Percentiles rank a stretch among this genome's conserved stretches.
Evolutionary conservation across 1,140 invertebrate genomes (phyloP).

Genomic region (Leptinotarsa texana): DNA sequence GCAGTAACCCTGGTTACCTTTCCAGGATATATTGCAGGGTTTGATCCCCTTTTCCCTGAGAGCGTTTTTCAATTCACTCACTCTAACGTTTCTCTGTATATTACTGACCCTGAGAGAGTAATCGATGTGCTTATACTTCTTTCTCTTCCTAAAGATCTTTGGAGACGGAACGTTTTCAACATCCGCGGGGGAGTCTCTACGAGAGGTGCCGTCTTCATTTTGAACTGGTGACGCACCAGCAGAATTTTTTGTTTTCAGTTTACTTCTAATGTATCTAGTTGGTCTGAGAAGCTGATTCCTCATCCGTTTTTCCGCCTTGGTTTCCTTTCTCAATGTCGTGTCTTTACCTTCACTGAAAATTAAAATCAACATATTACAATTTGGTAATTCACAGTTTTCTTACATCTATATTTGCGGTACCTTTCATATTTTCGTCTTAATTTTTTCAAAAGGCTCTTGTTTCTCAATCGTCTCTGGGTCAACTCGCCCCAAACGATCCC

Average conservation of each 20-base stretch:
- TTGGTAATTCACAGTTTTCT: background rate
- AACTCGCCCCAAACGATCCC: constrained; percentile 79
- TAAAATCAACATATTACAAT: background rate
- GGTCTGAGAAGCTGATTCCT: background rate
- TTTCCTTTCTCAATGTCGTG: constrained; percentile 6
- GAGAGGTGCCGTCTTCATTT: too few relatives aligned
- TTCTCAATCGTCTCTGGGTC: constrained; percentile 59
- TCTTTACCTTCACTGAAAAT: constrained; percentile 17
- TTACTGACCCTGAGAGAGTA: constrained; percentile 66
- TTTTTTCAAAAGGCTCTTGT: background rate
- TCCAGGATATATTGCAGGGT: constrained; percentile 69
- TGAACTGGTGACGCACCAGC: too few relatives aligned
- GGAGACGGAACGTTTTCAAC: constrained; percentile 27
- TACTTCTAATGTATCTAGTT: too few relatives aligned
- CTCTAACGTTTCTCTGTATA: constrained; percentile 63
- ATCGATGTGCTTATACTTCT: constrained; percentile 51
- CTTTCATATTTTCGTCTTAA: constrained; percentile 68
- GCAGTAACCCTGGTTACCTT: constrained; percentile 66
- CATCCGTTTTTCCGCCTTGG: background rate
- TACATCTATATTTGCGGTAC: constrained; percentile 49
- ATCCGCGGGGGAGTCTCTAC: background rate
- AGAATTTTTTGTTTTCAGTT: too few relatives aligned
- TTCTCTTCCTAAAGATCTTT: constrained; percentile 33
- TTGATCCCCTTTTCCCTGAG: constrained; percentile 66
- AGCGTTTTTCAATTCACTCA: constrained; percentile 69